Base-by-base conservation (phyloP, 2,113 vertebrate species). In the Onychostoma macrolepis region DNA sequence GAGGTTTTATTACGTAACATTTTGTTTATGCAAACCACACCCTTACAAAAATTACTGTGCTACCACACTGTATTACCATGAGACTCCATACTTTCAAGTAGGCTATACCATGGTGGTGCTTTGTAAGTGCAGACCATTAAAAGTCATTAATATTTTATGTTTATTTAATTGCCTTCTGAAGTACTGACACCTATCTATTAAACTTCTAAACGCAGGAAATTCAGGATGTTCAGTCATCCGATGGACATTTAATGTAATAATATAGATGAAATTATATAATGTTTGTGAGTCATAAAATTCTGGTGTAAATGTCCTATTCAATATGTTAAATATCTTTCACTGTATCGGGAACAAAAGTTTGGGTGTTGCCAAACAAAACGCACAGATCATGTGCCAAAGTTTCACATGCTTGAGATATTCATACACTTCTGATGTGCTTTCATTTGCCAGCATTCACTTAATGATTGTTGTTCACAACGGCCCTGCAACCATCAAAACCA, bases 1-100 rank as follows among this genome's bases (percentile, higher is more conserved):
- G 4, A 53, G 50, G 11, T 3, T 9, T 45, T 81, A 28, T 65
- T 81, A 81, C 38, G 36, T 81, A 81, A 81, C 79, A 24, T 65
- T 81, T 38, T 53, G 76, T 78, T 58, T 63, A 63, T 65, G 33
- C 33, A 58, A 38, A 41, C 24, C 36, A 75, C 72, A 45, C 41
- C 72, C 72, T 26, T 76, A 12, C 3, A 45, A 45, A 15, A 45
- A n/a, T n/a, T 12, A 43, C 71, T 5, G 10, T 43, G 19, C 8
- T 19, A 24, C 36, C 38, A 74, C 38, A 5, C 6, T 12, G 30
- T 38, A 38, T 21, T 69, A 36, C 3, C 67, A 69, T 21, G 33
- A 72, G 10, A 38, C 69, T 72, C 33, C 33, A 11, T 53, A 2
- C 7, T 36, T 21, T 71, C 17, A 38, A 71, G 30, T 21, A 36